These are phyloP conservation scores for Eidolon dupreanum DNA, from an alignment of 2,797 vertebrate species.

Conservation along the genomic window DNA sequence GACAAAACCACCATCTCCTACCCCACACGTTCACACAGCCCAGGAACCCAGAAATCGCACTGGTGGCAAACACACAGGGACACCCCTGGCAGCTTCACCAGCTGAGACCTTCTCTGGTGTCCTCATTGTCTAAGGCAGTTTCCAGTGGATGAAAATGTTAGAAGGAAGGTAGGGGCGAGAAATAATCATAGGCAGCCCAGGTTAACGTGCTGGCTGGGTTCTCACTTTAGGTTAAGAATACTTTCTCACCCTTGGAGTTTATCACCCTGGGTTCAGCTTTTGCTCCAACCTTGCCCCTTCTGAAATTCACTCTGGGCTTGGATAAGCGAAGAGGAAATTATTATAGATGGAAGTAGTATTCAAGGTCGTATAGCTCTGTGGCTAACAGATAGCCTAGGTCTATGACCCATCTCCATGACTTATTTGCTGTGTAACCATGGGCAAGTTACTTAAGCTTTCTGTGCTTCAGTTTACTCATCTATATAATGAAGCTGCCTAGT, in stretches of 20 bases:
- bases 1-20: not conserved
- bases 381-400: not conserved
- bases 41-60: not conserved
- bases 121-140: not conserved
- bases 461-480: not conserved
- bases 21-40: accelerated
- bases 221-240: not conserved
- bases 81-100: accelerated
- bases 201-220: too few relatives aligned
- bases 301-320: not conserved
- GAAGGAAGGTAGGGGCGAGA: not conserved
- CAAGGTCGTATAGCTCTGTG: not conserved
- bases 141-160: not conserved
- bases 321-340: not conserved
- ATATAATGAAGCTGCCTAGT: not conserved
- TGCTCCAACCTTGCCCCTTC: not conserved
- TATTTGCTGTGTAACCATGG: not conserved
- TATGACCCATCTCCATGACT: not conserved
- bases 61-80: not conserved
- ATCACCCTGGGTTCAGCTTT: not conserved
- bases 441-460: not conserved
- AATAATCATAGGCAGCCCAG: not conserved
- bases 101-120: not conserved
- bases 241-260: not conserved
- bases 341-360: not conserved